phyloP scores from a whole-genome alignment of 1,140 invertebrate species.

The Achatina immaculata region DNA sequence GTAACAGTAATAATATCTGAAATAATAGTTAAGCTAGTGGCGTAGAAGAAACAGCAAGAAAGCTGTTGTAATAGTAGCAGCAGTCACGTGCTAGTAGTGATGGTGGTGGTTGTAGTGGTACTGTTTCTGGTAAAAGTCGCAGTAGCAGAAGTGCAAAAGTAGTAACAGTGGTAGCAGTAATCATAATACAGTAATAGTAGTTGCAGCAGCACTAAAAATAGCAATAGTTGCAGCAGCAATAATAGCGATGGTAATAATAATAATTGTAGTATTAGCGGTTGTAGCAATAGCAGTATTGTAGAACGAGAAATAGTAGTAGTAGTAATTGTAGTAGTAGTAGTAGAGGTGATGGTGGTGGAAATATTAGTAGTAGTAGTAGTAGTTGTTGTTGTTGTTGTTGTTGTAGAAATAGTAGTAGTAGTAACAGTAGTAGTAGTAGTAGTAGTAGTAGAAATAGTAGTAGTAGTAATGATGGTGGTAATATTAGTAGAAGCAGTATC shows the following conservation, averaged over 20 bases:
- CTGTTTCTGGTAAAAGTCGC: no score
- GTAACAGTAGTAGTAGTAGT: not conserved
- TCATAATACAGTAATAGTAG: not conserved
- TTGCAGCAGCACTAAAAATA: not conserved
- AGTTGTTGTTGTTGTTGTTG: not conserved
- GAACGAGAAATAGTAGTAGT: not conserved
- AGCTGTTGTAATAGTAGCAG: not conserved
- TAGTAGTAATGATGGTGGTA: slow-evolving; percentile 33
- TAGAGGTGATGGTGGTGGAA: not conserved
- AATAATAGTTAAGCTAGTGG: not conserved
- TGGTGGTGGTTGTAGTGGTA: no score
- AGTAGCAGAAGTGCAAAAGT: no score
- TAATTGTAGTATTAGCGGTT: not conserved
- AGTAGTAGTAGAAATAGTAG: slow-evolving; percentile 17
- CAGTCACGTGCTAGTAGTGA: not conserved
- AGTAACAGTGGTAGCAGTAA: not conserved
- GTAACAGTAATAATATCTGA: not conserved
- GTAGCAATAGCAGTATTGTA: not conserved
- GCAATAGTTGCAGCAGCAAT: not conserved
- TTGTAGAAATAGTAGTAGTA: not conserved
- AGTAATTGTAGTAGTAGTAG: slow-evolving; percentile 3
- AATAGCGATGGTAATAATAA: not conserved
- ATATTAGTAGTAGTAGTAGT: not conserved
- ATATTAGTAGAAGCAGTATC: slow-evolving; percentile 36
- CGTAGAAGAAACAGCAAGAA: not conserved